A percentile compares a stretch with the other conserved stretches of the same genome.
Evolutionary conservation across 2,888 invertebrate species (phyloP).

Genomic region (Neria commutata): DNA sequence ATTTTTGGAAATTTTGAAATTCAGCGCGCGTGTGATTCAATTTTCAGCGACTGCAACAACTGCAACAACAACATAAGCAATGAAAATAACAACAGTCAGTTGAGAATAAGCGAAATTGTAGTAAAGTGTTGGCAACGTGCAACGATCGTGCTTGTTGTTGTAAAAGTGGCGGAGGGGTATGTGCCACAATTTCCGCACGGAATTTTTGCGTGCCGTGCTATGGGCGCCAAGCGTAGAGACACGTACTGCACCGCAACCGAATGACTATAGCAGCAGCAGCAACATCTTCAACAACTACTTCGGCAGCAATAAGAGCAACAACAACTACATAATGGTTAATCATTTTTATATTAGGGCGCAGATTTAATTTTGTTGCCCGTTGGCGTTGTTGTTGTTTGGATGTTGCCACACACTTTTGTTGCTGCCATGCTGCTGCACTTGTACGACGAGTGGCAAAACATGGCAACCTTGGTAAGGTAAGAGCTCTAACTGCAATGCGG

Average conservation of each 20-base stretch:
- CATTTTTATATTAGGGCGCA: neutral
- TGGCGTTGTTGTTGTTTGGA: neutral
- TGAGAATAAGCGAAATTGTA: too few species aligned
- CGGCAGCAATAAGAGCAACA: neutral
- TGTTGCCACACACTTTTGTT: neutral
- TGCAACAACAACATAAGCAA: neutral
- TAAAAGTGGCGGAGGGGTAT: neutral
- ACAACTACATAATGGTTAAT: neutral
- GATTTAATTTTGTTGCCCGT: neutral
- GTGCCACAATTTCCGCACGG: neutral
- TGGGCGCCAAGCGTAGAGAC: too few species aligned
- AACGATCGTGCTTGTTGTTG: neutral
- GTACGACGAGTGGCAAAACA: neutral
- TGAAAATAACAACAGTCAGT: constrained; percentile 1
- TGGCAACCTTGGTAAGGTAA: neutral
- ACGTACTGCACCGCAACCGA: neutral
- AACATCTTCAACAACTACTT: neutral
- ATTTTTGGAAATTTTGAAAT: neutral
- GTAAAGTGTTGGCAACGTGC: neutral
- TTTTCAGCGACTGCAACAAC: neutral
- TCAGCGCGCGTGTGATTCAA: neutral
- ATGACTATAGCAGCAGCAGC: neutral
- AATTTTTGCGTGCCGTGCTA: too few species aligned
- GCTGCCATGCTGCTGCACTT: neutral
- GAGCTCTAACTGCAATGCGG: neutral